These are phyloP conservation scores for Pseudomyrmex concolor DNA, from an alignment of 1,140 invertebrate species.

Conservation along the genomic window DNA sequence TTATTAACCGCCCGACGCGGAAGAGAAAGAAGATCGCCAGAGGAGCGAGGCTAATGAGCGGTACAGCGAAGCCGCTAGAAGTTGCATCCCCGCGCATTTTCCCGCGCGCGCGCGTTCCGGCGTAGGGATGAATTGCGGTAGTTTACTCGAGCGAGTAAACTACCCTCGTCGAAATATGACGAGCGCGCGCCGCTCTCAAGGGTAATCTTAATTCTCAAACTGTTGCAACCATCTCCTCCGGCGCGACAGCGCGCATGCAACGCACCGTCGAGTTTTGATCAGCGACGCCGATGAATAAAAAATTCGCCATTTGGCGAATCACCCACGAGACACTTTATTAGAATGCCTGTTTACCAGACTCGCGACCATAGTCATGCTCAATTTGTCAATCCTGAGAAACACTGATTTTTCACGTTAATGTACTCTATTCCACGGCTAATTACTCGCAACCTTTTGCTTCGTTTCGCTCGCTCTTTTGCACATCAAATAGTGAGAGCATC, in stretches of 20 bases:
- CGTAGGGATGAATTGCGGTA: no score
- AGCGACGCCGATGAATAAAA: constrained; percentile 59
- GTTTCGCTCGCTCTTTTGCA: neutral
- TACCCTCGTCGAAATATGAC: constrained; percentile 46
- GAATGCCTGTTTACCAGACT: constrained; percentile 63
- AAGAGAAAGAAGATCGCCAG: constrained; percentile 20
- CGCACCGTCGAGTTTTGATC: constrained; percentile 59
- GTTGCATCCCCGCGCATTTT: neutral
- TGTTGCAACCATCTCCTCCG: constrained; percentile 3
- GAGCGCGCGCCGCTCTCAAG: constrained; percentile 61
- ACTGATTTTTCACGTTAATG: constrained; percentile 55
- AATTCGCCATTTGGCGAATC: constrained; percentile 34
- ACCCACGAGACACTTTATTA: constrained; percentile 67
- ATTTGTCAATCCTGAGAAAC: constrained; percentile 62
- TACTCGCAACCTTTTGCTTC: constrained; percentile 4
- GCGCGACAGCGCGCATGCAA: neutral
- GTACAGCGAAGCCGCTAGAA: neutral
- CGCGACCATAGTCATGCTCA: constrained; percentile 38
- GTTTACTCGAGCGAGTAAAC: constrained; percentile 33
- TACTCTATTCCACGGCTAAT: neutral
- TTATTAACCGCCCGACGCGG: constrained; percentile 69
- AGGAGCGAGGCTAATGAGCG: constrained; percentile 41
- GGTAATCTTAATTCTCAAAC: constrained; percentile 79
- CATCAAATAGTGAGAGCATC: no score
- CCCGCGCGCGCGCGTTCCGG: no score